phyloP scores from a whole-genome alignment of 64 coral and sea anemone species.

The Astreopora myriophthalma region DNA sequence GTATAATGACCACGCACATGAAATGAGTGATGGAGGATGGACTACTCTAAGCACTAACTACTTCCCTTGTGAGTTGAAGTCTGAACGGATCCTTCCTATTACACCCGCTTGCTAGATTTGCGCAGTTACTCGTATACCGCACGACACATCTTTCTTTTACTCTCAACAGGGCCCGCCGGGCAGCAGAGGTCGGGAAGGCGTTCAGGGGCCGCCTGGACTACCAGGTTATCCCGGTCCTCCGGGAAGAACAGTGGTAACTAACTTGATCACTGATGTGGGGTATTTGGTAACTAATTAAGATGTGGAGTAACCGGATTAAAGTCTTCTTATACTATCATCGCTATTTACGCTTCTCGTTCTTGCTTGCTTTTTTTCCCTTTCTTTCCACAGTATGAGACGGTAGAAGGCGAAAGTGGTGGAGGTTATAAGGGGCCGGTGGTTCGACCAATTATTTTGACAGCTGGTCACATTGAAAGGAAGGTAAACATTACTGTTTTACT shows the following conservation, averaged over 20 bases:
- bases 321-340: no score
- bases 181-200: not conserved
- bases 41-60: no score
- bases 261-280: not conserved
- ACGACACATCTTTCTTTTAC: not conserved
- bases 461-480: not conserved
- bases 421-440: constrained; percentile 11
- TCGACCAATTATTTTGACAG: constrained; percentile 5
- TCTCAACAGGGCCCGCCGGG: not conserved
- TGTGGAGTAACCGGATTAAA: no score
- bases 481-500: not conserved
- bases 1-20: no score
- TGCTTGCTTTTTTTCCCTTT: not conserved
- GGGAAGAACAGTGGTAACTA: constrained; percentile 3
- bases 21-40: no score
- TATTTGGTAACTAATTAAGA: no score
- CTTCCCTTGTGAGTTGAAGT: not conserved
- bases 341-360: not conserved
- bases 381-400: constrained; percentile 5
- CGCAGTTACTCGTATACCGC: not conserved
- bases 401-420: not conserved
- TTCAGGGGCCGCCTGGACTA: not conserved
- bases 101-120: not conserved
- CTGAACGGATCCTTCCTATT: not conserved
- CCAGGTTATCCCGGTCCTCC: not conserved